Conservation (phyloP, 2,888 invertebrate genomes). For the Sturmia bella region DNA sequence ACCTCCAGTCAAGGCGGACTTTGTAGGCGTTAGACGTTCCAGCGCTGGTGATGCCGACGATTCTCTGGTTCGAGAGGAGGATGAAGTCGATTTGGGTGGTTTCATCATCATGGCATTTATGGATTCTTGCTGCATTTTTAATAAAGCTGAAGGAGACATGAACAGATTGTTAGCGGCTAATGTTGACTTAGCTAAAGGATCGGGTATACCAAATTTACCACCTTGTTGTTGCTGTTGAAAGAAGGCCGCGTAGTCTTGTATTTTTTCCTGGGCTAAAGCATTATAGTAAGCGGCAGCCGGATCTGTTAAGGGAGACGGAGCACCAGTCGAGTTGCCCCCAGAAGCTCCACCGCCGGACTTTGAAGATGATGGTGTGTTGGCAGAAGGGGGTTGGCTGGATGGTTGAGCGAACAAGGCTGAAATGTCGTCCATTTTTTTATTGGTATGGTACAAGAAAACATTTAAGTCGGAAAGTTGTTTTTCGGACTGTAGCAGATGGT, state of each 20-base stretch:
- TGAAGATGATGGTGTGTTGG: slow-evolving; percentile 62
- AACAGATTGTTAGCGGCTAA: slow-evolving; percentile 91
- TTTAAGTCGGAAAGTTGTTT: slow-evolving; percentile 80
- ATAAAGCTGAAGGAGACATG: slow-evolving; percentile 86
- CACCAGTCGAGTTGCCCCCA: slow-evolving; percentile 71
- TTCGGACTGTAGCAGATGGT: slow-evolving; percentile 80
- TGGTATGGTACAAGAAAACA: slow-evolving; percentile 79
- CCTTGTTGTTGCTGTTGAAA: slow-evolving; percentile 81
- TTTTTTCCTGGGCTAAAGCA: slow-evolving; percentile 82
- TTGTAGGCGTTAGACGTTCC: slow-evolving; percentile 80
- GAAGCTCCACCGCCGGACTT: slow-evolving; percentile 72
- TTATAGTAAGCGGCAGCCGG: slow-evolving; percentile 79
- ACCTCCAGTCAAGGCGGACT: slow-evolving; percentile 72
- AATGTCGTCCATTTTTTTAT: slow-evolving; percentile 79
- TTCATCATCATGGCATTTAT: slow-evolving; percentile 83
- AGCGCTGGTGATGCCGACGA: slow-evolving; percentile 80
- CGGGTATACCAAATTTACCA: slow-evolving; percentile 84
- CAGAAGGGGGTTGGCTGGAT: slow-evolving; percentile 73
- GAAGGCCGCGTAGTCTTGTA: slow-evolving; percentile 82
- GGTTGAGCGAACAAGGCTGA: slow-evolving; percentile 80
- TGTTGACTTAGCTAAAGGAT: slow-evolving; percentile 89
- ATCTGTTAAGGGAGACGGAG: slow-evolving; percentile 76
- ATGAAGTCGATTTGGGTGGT: slow-evolving; percentile 81
- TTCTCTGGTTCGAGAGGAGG: slow-evolving; percentile 79
- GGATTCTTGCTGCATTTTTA: slow-evolving; percentile 86